Percentiles rank a stretch among this genome's conserved stretches.
Conservation (phyloP, 2,113 vertebrate species). For the Gasterosteus aculeatus region DNA sequence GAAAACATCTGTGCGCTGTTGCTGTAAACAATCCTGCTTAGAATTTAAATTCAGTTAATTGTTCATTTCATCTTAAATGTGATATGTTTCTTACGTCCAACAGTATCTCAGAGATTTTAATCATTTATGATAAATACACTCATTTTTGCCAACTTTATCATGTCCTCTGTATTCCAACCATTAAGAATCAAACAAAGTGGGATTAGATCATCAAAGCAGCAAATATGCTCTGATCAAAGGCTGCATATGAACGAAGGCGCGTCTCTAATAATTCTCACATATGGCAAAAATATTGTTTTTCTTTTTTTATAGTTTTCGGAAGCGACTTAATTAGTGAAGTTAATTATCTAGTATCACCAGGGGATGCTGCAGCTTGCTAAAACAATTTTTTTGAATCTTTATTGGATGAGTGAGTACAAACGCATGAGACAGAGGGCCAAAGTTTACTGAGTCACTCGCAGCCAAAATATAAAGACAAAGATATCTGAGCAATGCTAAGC, state of each 20-base stretch:
- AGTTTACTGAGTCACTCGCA: background rate
- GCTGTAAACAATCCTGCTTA: background rate
- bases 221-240: conserved; percentile 1
- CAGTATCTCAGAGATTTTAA: background rate
- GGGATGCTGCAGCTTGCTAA: background rate
- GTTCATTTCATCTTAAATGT: background rate
- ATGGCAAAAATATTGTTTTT: background rate
- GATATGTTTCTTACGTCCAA: background rate
- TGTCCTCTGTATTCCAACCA: background rate
- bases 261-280: background rate
- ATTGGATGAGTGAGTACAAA: background rate
- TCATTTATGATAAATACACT: background rate
- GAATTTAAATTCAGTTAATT: background rate
- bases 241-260: background rate
- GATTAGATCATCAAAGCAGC: background rate
- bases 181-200: conserved; percentile 2
- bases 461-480: conserved; percentile 1
- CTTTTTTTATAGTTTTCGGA: background rate
- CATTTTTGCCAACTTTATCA: background rate
- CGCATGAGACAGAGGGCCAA: background rate
- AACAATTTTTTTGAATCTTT: background rate
- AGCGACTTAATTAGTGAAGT: background rate
- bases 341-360: background rate
- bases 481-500: background rate
- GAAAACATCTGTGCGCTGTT: background rate